Conservation (phyloP, 2,113 vertebrate species). For the Pan paniscus region DNA sequence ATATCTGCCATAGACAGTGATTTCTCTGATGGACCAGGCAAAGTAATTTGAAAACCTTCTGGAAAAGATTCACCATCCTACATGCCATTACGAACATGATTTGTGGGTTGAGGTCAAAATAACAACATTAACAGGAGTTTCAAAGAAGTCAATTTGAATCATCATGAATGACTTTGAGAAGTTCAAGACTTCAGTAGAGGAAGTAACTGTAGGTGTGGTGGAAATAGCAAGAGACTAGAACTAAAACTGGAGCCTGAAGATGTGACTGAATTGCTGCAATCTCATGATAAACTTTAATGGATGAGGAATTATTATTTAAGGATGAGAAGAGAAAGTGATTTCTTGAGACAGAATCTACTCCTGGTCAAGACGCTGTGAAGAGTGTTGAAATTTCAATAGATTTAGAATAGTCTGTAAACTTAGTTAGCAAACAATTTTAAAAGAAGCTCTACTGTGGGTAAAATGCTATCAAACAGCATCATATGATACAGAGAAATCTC, state of each 20-base stretch:
- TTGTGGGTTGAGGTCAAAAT: background rate
- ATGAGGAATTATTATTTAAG: background rate
- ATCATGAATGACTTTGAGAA: background rate
- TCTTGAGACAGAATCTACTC: background rate
- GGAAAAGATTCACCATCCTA: background rate
- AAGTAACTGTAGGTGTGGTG: background rate
- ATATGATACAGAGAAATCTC: background rate
- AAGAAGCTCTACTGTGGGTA: background rate
- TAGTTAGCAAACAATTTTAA: background rate
- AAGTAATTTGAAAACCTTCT: too few relatives aligned
- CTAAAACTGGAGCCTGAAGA: background rate
- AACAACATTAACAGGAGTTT: background rate
- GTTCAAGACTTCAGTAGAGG: background rate
- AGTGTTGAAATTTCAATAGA: background rate
- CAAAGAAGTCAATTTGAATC: background rate
- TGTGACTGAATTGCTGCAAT: background rate
- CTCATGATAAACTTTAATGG: background rate
- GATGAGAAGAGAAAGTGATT: background rate
- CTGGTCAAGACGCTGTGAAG: background rate
- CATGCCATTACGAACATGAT: background rate
- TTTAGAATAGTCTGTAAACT: background rate
- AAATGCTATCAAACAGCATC: background rate
- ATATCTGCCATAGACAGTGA: too few relatives aligned
- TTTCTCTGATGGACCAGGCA: too few relatives aligned
- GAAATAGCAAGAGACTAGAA: background rate